Evolutionary conservation across 2,888 invertebrate species (phyloP).

Genomic region (Dolichomitus sp.): DNA sequence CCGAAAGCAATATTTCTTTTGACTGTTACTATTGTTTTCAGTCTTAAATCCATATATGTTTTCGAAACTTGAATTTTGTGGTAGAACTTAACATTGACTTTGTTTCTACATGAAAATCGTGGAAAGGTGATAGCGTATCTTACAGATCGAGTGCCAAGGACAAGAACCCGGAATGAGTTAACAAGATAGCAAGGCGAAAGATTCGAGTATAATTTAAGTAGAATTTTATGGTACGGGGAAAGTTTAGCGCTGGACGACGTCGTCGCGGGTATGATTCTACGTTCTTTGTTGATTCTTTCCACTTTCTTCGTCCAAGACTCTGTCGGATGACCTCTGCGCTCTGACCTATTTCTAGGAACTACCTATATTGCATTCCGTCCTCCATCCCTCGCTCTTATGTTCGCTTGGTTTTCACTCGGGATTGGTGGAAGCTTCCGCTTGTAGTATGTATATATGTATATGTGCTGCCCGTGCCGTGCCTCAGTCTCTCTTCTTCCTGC

Average conservation of each 20-base stretch:
- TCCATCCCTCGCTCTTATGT: slow-evolving; percentile 34
- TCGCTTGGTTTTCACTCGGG: slow-evolving; percentile 44
- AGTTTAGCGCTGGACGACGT: slow-evolving; percentile 43
- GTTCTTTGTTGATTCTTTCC: slow-evolving; percentile 50
- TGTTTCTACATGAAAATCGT: neutral
- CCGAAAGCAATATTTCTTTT: no score
- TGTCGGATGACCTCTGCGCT: slow-evolving; percentile 70
- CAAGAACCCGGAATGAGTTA: slow-evolving; percentile 31
- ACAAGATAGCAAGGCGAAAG: slow-evolving; percentile 35
- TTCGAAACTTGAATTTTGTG: neutral
- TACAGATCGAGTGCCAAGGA: neutral
- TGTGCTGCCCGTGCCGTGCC: slow-evolving; percentile 3
- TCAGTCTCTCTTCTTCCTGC: slow-evolving; percentile 37
- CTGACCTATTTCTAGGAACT: slow-evolving; percentile 71
- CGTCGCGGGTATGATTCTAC: slow-evolving; percentile 34
- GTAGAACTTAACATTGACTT: neutral
- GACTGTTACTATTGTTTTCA: no score
- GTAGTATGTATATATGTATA: neutral
- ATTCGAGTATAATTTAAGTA: slow-evolving; percentile 56
- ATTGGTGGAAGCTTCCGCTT: slow-evolving; percentile 42
- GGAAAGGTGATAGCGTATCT: neutral
- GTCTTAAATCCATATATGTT: no score
- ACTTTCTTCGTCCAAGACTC: slow-evolving; percentile 34
- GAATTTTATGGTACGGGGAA: slow-evolving; percentile 49
- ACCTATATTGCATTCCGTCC: slow-evolving; percentile 49